Base-by-base conservation (phyloP, 2,113 vertebrate genomes). In the Ciconia maguari region DNA sequence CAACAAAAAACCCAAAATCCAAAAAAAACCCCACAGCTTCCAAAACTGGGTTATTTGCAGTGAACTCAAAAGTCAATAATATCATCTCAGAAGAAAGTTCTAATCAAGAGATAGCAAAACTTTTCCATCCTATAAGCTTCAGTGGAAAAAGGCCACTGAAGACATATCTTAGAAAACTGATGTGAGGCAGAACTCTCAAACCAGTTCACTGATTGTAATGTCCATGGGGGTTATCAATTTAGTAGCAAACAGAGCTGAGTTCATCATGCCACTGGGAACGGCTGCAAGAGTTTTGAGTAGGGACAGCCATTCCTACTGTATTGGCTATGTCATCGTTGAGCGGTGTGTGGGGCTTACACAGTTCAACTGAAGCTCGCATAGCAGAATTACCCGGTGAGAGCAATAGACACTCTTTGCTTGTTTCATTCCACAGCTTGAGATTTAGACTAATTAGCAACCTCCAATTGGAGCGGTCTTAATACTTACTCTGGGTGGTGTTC, bases 271-370 rank as follows among this genome's bases (percentile, higher is more conserved):
- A 24, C 25, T 65, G 62, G n/a, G 20, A 85, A 81, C 2, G 2
- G 6, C 48, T 41, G 5, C 7, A 44, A 13, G 62, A 46, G 27
- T 42, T 86, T 48, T 86, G 44, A 27, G 22, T 7, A 36, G 10
- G 11, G 8, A 5, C 4, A 76, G 26, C 10, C 16, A 36, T 76
- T 66, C 1, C 0, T 48, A 4, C 22, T 5, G 2, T 22, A 13
- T 3, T 17, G 10, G 11, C 27, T 38, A 7, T 34, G 26, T 21
- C 16, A 17, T 30, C n/a, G 5, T 22, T 42, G 51, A 48, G 34
- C 0, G 1, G 4, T n/a, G 9, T 38, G 36, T 52, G 32, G 74
- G 11, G 34, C 1, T 78, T 61, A 34, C 16, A 48, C 8, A 7
- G 25, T 68, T 57, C 29, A 38, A 3, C 11, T 74, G 32, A 51